Conservation (phyloP, 1,140 invertebrate species). For the Battus philenor region DNA sequence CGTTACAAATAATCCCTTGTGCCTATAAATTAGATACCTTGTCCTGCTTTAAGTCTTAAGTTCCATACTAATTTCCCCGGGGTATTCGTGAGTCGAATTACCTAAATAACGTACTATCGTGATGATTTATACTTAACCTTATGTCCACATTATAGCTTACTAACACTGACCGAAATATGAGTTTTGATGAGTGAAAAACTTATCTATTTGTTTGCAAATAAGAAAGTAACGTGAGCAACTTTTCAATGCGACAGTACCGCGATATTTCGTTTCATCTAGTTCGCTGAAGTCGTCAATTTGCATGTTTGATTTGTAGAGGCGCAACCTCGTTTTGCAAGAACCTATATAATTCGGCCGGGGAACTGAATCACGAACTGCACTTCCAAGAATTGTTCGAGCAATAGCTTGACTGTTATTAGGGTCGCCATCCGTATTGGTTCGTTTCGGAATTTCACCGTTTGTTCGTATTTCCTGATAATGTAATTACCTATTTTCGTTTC, state of each 20-base stretch:
- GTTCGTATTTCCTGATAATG: no score
- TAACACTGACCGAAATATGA: no score
- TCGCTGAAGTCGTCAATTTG: constrained; percentile 12
- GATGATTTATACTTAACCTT: no score
- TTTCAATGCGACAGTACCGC: constrained; percentile 11
- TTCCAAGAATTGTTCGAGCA: constrained; percentile 12
- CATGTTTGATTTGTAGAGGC: constrained; percentile 11
- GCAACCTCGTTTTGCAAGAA: constrained; percentile 13
- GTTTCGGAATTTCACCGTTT: constrained; percentile 1
- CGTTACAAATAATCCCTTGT: no score
- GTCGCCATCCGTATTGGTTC: not conserved
- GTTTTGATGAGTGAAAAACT: no score
- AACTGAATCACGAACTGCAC: constrained; percentile 12
- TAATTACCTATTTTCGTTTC: no score
- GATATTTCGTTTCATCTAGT: not conserved
- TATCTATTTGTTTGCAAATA: no score
- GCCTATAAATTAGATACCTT: no score
- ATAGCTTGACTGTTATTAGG: constrained; percentile 1
- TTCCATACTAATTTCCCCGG: not conserved
- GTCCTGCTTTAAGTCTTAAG: not conserved
- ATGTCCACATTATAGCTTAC: no score
- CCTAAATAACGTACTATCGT: no score
- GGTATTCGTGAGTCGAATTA: not conserved
- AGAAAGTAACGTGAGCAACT: no score
- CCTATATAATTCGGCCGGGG: constrained; percentile 2